Percentiles rank a stretch among this genome's conserved stretches.
phyloP scores from a whole-genome alignment of 2,797 vertebrate genomes.

The Trichosurus vulpecula region DNA sequence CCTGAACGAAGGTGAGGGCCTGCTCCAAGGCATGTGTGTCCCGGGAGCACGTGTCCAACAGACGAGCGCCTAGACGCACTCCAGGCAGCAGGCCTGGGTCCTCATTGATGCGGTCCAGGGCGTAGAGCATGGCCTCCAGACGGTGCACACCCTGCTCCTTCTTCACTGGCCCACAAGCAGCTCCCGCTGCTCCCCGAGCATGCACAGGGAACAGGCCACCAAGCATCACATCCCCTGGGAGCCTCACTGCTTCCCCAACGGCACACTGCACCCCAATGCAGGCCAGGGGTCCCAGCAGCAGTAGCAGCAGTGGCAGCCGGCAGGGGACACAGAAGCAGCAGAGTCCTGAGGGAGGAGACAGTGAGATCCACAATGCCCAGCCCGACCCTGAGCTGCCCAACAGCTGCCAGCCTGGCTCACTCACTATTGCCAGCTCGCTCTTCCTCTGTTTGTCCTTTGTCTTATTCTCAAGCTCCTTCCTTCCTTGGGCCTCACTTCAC shows the following conservation, averaged over 20 bases:
- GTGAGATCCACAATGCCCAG: fast-evolving
- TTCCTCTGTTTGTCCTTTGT: background rate
- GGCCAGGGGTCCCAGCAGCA: constrained; percentile 12
- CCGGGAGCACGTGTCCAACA: constrained; percentile 93
- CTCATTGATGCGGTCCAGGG: constrained; percentile 91
- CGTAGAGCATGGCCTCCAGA: constrained; percentile 94
- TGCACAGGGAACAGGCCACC: constrained; percentile 94
- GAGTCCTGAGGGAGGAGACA: too few species aligned
- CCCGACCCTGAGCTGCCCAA: too few species aligned
- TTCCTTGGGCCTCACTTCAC: background rate
- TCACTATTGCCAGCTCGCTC: too few species aligned
- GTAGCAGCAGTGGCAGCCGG: background rate
- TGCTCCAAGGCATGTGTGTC: constrained; percentile 95
- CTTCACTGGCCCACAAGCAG: constrained; percentile 90
- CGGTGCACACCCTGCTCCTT: constrained; percentile 94
- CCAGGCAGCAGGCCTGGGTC: constrained; percentile 91
- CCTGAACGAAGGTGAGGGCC: constrained; percentile 90
- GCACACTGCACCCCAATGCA: constrained; percentile 65
- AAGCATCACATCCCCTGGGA: constrained; percentile 91
- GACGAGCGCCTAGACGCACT: constrained; percentile 90
- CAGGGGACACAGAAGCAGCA: background rate
- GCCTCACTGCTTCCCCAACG: constrained; percentile 89
- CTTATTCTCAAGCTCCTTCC: background rate
- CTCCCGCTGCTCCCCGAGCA: constrained; percentile 88
- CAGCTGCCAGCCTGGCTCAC: too few species aligned